These are phyloP conservation scores for Drosophila yakuba DNA, from an alignment of 1,140 invertebrate genomes.

Conservation along the genomic window DNA sequence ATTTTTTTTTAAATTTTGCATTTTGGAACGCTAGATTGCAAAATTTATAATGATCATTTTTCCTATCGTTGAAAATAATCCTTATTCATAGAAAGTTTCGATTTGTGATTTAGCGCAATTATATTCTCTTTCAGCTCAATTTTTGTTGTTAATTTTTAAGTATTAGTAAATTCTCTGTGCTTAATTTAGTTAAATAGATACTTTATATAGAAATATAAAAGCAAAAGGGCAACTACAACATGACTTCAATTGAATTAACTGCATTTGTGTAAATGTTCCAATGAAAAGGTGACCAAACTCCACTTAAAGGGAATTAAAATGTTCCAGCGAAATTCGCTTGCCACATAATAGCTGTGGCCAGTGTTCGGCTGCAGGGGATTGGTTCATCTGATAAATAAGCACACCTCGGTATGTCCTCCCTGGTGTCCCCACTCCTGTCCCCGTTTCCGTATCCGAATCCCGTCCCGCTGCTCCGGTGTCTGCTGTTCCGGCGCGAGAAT, in stretches of 20 bases:
- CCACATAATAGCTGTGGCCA: background rate
- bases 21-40: too few species aligned
- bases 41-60: too few species aligned
- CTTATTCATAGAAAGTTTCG: too few species aligned
- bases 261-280: background rate
- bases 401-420: conserved; percentile 29
- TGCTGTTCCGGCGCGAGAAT: conserved; percentile 33
- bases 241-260: background rate
- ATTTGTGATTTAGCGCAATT: too few species aligned
- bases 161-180: too few species aligned
- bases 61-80: too few species aligned
- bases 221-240: background rate
- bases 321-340: background rate
- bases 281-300: background rate
- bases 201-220: too few species aligned
- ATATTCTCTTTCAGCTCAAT: too few species aligned
- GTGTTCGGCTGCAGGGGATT: conserved; percentile 35
- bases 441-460: too few species aligned
- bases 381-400: conserved; percentile 69
- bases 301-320: background rate
- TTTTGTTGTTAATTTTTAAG: too few species aligned
- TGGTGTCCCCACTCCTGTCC: background rate
- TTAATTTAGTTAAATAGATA: too few species aligned
- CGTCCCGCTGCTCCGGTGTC: conserved; percentile 22
- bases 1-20: too few species aligned